Evolutionary conservation across 2,888 invertebrate genomes (phyloP).

Genomic region (Diarsia brunnea): DNA sequence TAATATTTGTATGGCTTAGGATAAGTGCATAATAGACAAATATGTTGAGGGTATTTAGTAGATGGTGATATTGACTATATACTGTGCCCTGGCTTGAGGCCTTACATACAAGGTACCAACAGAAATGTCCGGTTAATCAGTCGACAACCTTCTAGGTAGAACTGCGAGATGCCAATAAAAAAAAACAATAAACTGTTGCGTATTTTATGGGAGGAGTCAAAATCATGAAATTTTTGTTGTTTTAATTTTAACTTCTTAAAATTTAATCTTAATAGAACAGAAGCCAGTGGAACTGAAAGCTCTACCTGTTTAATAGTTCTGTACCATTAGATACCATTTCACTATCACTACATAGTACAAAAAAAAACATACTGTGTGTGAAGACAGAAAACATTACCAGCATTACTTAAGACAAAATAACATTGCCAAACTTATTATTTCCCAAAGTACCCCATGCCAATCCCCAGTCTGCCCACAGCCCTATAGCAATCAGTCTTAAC

Average conservation of each 20-base stretch:
- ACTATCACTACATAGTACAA: neutral
- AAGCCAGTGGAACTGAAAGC: neutral
- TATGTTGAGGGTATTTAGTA: neutral
- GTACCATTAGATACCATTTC: neutral
- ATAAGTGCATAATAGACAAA: constrained; percentile 36
- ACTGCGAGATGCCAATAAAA: too few relatives aligned
- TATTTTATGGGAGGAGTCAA: too few relatives aligned
- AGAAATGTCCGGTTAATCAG: too few relatives aligned
- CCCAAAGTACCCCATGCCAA: neutral
- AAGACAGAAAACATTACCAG: neutral
- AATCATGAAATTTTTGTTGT: too few relatives aligned
- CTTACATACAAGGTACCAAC: too few relatives aligned
- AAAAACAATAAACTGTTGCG: too few relatives aligned
- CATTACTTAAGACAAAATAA: neutral
- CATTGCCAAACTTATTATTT: neutral
- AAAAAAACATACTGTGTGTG: neutral
- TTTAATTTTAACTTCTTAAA: neutral
- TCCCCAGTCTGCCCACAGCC: constrained; percentile 28
- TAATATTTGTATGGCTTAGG: constrained; percentile 63
- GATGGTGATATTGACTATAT: neutral
- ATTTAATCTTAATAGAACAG: neutral
- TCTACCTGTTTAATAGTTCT: neutral
- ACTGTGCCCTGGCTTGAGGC: too few relatives aligned
- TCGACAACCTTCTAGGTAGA: too few relatives aligned
- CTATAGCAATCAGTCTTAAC: constrained; percentile 71